Evolutionary conservation across 2,113 vertebrate species (phyloP).

Genomic region (Eira barbara): DNA sequence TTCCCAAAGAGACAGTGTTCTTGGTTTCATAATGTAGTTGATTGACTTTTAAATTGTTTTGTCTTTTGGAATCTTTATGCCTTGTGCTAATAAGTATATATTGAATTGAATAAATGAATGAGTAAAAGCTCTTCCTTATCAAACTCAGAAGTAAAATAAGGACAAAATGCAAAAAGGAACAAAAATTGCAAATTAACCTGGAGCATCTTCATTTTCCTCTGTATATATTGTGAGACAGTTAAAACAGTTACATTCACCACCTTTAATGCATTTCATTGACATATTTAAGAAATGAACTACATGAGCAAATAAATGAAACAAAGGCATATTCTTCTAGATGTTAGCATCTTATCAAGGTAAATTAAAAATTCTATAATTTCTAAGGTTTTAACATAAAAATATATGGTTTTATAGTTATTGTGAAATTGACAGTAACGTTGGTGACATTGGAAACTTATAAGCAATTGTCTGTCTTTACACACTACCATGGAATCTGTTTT

Average conservation of each 20-base stretch:
- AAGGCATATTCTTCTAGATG: not conserved
- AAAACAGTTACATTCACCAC: not conserved
- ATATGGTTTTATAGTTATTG: not conserved
- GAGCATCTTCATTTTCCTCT: not conserved
- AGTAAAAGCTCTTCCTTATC: not conserved
- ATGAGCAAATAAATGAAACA: not conserved
- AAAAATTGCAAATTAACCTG: not conserved
- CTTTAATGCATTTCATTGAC: not conserved
- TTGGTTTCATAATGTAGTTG: not conserved
- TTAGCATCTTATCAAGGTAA: not conserved
- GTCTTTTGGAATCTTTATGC: not conserved
- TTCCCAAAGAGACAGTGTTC: conserved; percentile 19
- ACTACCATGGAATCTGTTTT: not conserved
- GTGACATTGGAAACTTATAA: not conserved
- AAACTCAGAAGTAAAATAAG: not conserved
- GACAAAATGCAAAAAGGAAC: not conserved
- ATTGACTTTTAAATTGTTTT: not conserved
- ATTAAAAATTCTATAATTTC: not conserved
- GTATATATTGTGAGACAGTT: not conserved
- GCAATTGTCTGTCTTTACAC: not conserved
- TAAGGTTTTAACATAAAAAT: not conserved
- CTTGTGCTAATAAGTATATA: not conserved
- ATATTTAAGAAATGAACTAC: not conserved
- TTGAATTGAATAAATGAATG: not conserved
- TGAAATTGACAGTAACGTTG: not conserved